These are phyloP conservation scores for Allobates femoralis DNA, from an alignment of 2,797 vertebrate species.

Conservation along the genomic window DNA sequence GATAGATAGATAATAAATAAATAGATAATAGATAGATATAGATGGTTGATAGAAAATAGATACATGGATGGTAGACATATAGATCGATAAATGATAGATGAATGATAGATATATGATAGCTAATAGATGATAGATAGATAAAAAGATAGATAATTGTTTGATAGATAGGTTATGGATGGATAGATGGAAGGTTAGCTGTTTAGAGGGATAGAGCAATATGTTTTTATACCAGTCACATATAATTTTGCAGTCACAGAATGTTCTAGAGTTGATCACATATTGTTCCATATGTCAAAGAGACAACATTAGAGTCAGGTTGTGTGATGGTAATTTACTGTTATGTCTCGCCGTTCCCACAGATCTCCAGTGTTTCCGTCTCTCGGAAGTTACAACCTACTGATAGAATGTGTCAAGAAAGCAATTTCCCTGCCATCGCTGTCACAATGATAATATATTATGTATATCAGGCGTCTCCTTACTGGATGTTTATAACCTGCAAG, in stretches of 20 bases:
- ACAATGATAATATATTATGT: conserved; percentile 6
- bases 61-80: too few relatives aligned
- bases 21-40: conserved; percentile 32
- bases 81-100: neutral
- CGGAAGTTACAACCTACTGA: neutral
- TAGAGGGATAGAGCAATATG: neutral
- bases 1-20: conserved; percentile 27
- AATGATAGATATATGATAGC: neutral
- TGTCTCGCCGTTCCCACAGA: neutral
- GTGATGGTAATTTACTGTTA: conserved; percentile 9
- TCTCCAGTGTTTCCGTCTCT: neutral
- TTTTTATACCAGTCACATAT: neutral
- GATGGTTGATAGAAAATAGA: neutral
- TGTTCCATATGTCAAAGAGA: neutral
- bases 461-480: neutral
- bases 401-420: neutral
- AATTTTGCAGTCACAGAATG: neutral
- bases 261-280: neutral
- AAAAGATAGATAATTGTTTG: neutral
- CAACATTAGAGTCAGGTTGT: neutral
- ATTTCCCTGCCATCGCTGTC: neutral
- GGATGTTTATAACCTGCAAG: neutral
- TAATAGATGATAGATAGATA: neutral
- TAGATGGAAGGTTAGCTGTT: neutral
- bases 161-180: neutral